Percentiles rank a stretch among this genome's conserved stretches.
phyloP scores from a whole-genome alignment of 2,113 vertebrate species.

The Hydrolagus affinis region DNA sequence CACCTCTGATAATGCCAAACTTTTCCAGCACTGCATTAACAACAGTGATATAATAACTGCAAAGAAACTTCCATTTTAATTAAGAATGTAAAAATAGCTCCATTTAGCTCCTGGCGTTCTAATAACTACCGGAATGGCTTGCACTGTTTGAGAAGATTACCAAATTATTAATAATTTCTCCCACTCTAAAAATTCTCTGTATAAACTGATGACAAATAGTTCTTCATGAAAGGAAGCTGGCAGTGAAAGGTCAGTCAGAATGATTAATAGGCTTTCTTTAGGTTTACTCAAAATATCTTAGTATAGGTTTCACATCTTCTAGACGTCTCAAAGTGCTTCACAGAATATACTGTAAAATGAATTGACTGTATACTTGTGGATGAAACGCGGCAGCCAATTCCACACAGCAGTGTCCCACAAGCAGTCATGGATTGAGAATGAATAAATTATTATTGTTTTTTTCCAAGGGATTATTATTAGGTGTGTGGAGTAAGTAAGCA shows the following conservation, averaged over 20 bases:
- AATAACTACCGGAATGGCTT: not conserved
- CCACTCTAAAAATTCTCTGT: not conserved
- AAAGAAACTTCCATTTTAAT: not conserved
- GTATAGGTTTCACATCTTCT: not conserved
- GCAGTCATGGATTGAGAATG: no score
- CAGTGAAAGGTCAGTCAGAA: not conserved
- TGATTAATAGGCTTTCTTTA: not conserved
- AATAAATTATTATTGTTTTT: no score
- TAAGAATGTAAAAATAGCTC: not conserved
- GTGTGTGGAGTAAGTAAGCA: no score
- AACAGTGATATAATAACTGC: not conserved
- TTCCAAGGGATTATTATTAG: no score
- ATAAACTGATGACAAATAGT: not conserved
- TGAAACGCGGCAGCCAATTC: no score
- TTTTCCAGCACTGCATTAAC: no score
- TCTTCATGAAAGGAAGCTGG: not conserved
- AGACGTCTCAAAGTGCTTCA: no score
- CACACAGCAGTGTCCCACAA: no score
- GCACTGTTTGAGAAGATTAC: not conserved
- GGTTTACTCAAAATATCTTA: not conserved
- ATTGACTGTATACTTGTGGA: no score
- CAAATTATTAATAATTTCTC: constrained; percentile 7
- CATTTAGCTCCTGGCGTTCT: not conserved
- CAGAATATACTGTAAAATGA: no score
- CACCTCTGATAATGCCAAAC: no score